Evolutionary conservation across 2,888 invertebrate genomes (phyloP), one percentile per base, ranked within the genome.

Genomic region (Brenthis ino): DNA sequence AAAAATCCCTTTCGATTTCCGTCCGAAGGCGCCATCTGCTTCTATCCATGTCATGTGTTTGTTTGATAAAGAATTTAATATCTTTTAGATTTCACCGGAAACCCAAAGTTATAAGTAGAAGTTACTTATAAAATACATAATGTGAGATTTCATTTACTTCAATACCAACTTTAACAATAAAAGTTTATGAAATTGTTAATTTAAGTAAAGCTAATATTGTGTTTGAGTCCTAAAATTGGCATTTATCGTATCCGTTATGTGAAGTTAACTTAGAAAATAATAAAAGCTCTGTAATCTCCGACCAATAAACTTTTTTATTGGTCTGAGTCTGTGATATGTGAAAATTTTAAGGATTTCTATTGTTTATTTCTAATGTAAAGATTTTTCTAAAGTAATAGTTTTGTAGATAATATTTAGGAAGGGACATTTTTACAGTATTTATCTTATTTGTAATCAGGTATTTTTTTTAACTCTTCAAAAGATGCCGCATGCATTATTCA

Each of bases 1-100:
- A 80, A 86, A 85, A 83, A 80, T 77, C 68, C 82, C 92, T 92
- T 93, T 92, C 92, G 91, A 91, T 93, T 92, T 93, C 92, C 92
- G 91, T 79, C 80, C 81, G 68, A 76, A 83, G 89, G 91, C 91
- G 90, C 92, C 92, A 93, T 91, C 91, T 93, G 93, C 87, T 77
- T 80, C 83, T 80, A 82, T 88, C 85, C 86, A 84, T 82, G 84
- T 86, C 85, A 84, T 85, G 85, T 88, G 86, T 89, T 89, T 88
- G 86, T 89, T 88, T 86, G 84, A 80, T 60, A 50, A 87, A 85
- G 37, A 43, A 43, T 43, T 43, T 43, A 79, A 76, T 75, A 82
- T 87, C 88, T 89, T 89, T 87, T 60, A 75, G 89, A 88, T 91
- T 89, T 87, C 87, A 89, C 91, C 91, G 91, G 91, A 91, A 84